Base-by-base conservation (phyloP, 2,113 vertebrate species). In the Emydocephalus ijimae region DNA sequence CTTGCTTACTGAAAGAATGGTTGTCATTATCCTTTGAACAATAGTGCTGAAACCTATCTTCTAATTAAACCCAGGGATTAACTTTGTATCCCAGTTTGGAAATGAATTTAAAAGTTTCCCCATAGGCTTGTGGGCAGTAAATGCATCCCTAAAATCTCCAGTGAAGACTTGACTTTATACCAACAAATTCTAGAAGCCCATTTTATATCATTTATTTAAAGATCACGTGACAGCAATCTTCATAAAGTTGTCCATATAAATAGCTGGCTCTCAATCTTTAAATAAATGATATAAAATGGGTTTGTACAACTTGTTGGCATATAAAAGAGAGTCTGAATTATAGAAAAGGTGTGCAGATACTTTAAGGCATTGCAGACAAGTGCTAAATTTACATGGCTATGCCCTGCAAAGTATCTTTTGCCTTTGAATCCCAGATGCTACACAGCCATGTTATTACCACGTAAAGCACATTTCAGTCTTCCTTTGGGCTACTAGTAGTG, bases 31-130 rank as follows among this genome's bases (percentile, higher is more conserved):
- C 61, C 81, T 64, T 55, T n/a, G 85, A 85, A 87, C 24, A 69
- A 43, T 50, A 69, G 89, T 0, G 12, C 4, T 24, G 93, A 89
- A 93, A 94, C 48, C 9, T 64, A 1, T 6, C 89, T 89, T 23
- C 95, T 94, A 85, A 96, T 96, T 91, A 96, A 95, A 94, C 95
- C 92, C 94, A 89, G 87, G 0, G 23, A 92, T 87, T 94, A 94
- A 90, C 0, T 0, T 90, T 57, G 89, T 87, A 7, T 64, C 48
- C 57, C 59, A 81, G 91, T 69, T 95, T 95, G 7, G 0, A 85
- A 24, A 94, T 91, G 89, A 87, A 85, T 48, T 95, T 87, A 85
- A 90, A 74, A 5, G 45, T 90, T 94, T 56, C 92, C 64, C 6
- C 12, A 34, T 0, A 21, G 4, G 43, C 52, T 1, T 5, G n/a